Base-by-base conservation (phyloP, 1,140 invertebrate genomes). In the Hylaeus volcanicus region DNA sequence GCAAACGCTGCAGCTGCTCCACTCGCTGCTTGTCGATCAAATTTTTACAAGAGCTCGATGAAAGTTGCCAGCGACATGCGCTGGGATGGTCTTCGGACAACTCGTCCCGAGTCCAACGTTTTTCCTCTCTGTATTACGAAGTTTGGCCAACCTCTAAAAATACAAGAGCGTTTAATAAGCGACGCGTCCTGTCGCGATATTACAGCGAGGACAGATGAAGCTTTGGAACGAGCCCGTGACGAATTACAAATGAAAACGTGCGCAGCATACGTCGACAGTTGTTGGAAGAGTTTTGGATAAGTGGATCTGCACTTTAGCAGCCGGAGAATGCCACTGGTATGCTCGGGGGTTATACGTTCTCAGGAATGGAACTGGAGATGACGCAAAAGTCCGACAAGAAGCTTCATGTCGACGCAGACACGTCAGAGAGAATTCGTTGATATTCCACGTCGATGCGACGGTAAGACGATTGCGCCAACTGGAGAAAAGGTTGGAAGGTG, bases 181-280 rank as follows among this genome's bases (percentile, higher is more conserved):
- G 26, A 39, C 69, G 39, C n/a, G 39, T 9, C 58, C 51, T 14
- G 66, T 58, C 26, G 37, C 39, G 48, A 39, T 60, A 71, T 77
- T 51, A 11, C 75, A 2, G 12, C 1, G 1, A 26, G 12, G 12
- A 15, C 39, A 3, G 11, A 64, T 8, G 41, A 66, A 55, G 63
- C 41, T 39, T 45, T 41, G 14, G 14, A 14, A 3, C 1, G 3
- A 71, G 45, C 8, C 12, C 37, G 37, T 60, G 75, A 41, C 65
- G 51, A 72, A 63, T 78, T 63, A 78, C 11, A 51, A 72, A 71
- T 71, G 68, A 43, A 78, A 71, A 72, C 45, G 68, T 43, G 56
- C 9, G 14, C 37, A 11, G 37, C 55, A 70, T 70, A 48, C 43
- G 45, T 37, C n/a, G 37, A 61, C 41, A 71, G 37, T 71, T 41